Percentiles rank a stretch among this genome's conserved stretches.
phyloP scores from a whole-genome alignment of 2,888 invertebrate species.

The Nomada fucata region DNA sequence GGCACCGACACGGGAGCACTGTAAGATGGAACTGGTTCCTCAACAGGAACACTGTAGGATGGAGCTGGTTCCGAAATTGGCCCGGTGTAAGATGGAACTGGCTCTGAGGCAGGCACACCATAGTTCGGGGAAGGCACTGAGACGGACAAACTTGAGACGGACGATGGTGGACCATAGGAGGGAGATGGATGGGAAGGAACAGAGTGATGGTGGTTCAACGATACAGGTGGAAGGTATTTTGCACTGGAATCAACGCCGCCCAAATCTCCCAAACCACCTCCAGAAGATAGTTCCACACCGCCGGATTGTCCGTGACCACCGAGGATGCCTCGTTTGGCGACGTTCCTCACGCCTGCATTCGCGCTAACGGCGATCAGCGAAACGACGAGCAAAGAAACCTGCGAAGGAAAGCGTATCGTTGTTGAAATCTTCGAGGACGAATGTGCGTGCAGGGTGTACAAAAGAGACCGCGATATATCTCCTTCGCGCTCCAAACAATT shows the following conservation, averaged over 20 bases:
- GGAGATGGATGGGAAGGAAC: background rate
- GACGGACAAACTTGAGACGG: background rate
- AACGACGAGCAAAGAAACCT: slow-evolving; percentile 67
- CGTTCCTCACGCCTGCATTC: slow-evolving; percentile 42
- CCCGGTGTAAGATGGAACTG: background rate
- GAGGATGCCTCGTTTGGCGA: slow-evolving; percentile 62
- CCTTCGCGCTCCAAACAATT: no score
- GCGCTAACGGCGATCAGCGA: slow-evolving; percentile 49
- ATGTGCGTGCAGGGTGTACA: no score
- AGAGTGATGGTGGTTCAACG: background rate
- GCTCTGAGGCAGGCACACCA: background rate
- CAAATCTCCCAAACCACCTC: slow-evolving; percentile 4
- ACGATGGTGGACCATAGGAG: slow-evolving; percentile 12
- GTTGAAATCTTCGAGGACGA: background rate
- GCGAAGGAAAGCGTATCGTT: slow-evolving; percentile 12
- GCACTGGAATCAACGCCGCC: background rate
- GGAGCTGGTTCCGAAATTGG: background rate
- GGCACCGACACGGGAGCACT: slow-evolving; percentile 17
- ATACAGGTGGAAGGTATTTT: slow-evolving; percentile 28
- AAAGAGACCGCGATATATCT: no score
- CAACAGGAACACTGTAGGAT: slow-evolving; percentile 12
- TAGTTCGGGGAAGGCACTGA: background rate
- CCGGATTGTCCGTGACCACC: slow-evolving; percentile 18
- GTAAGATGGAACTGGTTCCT: slow-evolving; percentile 6
- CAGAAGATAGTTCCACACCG: background rate